A percentile compares a stretch with the other conserved stretches of the same genome.
phyloP scores from a whole-genome alignment of 2,113 vertebrate genomes.

The Prolemur simus region DNA sequence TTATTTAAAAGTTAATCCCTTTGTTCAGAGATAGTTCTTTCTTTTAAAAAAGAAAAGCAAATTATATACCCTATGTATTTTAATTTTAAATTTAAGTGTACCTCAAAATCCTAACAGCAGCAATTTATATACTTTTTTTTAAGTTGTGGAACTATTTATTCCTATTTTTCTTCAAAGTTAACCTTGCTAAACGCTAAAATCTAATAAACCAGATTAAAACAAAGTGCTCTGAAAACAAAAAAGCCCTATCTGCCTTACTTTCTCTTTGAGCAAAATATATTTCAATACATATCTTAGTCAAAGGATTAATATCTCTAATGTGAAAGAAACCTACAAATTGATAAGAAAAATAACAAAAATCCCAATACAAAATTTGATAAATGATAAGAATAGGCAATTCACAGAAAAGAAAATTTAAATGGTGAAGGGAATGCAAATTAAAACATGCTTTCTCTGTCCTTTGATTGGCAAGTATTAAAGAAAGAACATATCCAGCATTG shows the following conservation, averaged over 20 bases:
- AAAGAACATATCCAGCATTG: neutral
- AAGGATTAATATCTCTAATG: neutral
- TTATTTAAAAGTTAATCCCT: neutral
- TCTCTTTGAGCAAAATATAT: conserved; percentile 15
- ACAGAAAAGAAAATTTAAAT: conserved; percentile 23
- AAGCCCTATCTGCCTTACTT: neutral
- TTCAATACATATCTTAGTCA: neutral
- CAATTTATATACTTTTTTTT: neutral
- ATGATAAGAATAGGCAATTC: neutral
- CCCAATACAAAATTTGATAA: neutral
- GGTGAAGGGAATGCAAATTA: neutral
- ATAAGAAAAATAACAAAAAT: conserved; percentile 15
- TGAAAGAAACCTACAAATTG: neutral
- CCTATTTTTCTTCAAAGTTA: neutral
- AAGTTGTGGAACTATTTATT: neutral
- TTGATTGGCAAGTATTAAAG: neutral
- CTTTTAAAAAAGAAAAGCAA: neutral
- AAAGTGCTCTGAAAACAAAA: neutral
- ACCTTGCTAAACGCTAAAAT: neutral
- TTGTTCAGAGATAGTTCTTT: neutral
- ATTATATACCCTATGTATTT: neutral
- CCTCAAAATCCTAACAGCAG: neutral
- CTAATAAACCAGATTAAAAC: neutral
- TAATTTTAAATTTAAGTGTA: neutral
- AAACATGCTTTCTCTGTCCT: neutral